Base-by-base conservation (phyloP, 2,797 vertebrate genomes). In the Poeciliopsis turneri region DNA sequence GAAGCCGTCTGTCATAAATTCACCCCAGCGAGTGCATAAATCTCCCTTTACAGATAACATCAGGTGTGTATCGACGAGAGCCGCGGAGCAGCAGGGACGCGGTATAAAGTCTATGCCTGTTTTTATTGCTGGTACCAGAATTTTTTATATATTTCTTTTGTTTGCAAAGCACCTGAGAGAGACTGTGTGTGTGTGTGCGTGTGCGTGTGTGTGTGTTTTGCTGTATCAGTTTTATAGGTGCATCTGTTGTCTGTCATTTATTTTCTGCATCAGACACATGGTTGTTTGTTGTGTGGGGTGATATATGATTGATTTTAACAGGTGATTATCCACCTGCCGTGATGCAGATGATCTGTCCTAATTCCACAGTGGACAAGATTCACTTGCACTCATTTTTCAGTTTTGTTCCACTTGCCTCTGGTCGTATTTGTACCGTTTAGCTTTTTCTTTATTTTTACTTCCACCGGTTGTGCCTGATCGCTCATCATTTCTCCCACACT, bases 11-110 rank as follows among this genome's bases (percentile, higher is more conserved):
- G 91, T 93, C 93, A 95, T 96, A 96, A 94, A 96, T 96, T 94
- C 90, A 93, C 91, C 92, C 86, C 83, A 69, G 89, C 91, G 80
- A 95, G 93, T 92, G 93, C 89, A 95, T 96, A 95, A 95, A 96
- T 96, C 94, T 94, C 91, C 87, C 84, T 93, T 70, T 90, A 94
- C 88, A 93, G 94, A 96, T 95, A 95, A 93, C 86, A 94, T 95
- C 95, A 93, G 92, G 91, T 93, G 90, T 89, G 89, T 85, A 90
- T 89, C 90, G 92, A 90, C 85, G 85, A 86, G 89, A 87, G 88
- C 81, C 7, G 9, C 83, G 76, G 84, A 83, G 87, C 77, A 70
- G 89, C 82, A 7, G 87, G 87, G 87, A 90, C 85, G 82, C 41
- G 77, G 78, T 79, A 74, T 78, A 90, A 78, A 89, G 86, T 84